A percentile compares a stretch with the other conserved stretches of the same genome.
These are phyloP conservation scores for Agrotis exclamationis DNA, from an alignment of 2,888 invertebrate species.

Conservation along the genomic window DNA sequence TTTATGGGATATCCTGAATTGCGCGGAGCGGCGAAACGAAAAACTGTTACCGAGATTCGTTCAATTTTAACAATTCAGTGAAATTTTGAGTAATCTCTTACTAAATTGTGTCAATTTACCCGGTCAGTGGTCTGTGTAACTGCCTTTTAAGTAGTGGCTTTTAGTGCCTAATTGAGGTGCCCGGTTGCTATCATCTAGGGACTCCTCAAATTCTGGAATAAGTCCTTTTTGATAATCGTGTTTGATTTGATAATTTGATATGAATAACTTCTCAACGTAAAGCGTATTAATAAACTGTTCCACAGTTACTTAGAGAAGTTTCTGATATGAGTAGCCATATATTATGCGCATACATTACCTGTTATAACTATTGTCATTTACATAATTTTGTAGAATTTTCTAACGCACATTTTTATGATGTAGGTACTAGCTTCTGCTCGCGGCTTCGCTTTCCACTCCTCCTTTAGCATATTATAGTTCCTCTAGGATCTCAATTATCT, in stretches of 20 bases:
- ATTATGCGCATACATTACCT: slow-evolving; percentile 11
- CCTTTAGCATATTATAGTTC: too few species aligned
- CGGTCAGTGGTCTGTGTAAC: slow-evolving; percentile 52
- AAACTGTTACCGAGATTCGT: slow-evolving; percentile 37
- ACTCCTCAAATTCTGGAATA: background rate
- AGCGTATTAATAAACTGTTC: slow-evolving; percentile 18
- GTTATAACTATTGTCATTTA: background rate
- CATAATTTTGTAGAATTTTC: slow-evolving; percentile 8
- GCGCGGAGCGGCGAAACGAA: slow-evolving; percentile 41
- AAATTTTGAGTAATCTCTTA: slow-evolving; percentile 53
- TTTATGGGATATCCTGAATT: slow-evolving; percentile 52
- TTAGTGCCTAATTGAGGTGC: slow-evolving; percentile 36
- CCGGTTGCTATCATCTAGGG: background rate
- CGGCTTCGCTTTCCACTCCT: too few species aligned
- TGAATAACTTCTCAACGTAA: slow-evolving; percentile 3
- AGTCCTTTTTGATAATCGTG: too few species aligned
- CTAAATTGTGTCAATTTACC: slow-evolving; percentile 53
- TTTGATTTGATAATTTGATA: slow-evolving; percentile 6
- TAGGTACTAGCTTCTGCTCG: too few species aligned
- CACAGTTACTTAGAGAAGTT: slow-evolving; percentile 18
- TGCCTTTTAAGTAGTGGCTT: slow-evolving; percentile 46
- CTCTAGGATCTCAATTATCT: too few species aligned
- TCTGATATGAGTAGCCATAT: background rate
- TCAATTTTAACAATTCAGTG: slow-evolving; percentile 55
- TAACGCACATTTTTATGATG: too few species aligned